Evolutionary conservation across 2,113 vertebrate species (phyloP).

Genomic region (Corvus hawaiiensis): DNA sequence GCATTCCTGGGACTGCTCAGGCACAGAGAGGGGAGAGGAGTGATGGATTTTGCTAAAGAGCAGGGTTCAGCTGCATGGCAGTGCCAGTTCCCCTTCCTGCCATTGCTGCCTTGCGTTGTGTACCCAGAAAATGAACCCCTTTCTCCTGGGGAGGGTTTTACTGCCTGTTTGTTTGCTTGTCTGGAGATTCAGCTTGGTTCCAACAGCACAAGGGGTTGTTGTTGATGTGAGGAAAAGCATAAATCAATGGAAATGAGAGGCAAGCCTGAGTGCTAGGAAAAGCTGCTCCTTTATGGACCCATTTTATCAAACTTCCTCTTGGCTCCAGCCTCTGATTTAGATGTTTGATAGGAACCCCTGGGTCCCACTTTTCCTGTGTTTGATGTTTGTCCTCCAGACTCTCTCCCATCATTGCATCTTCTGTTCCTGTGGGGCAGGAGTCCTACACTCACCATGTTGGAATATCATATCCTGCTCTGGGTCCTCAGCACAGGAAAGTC

Average conservation of each 20-base stretch:
- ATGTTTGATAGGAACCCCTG: neutral
- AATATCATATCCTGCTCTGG: neutral
- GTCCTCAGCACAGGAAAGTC: neutral
- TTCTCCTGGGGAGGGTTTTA: neutral
- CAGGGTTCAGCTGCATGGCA: neutral
- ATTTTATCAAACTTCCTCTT: neutral
- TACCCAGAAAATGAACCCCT: neutral
- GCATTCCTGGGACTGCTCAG: neutral
- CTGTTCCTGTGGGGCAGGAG: neutral
- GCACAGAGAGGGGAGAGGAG: neutral
- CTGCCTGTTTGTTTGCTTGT: neutral
- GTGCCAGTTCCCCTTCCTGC: neutral
- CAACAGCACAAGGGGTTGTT: neutral
- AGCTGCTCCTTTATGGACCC: neutral
- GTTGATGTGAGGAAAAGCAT: neutral
- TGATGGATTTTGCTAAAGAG: neutral
- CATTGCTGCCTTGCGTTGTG: rapidly evolving
- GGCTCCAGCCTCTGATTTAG: neutral
- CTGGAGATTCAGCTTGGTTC: neutral
- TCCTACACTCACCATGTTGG: rapidly evolving
- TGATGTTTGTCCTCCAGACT: neutral
- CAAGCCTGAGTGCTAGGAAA: neutral
- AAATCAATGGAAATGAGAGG: neutral
- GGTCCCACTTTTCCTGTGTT: neutral
- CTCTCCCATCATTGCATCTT: neutral